These are phyloP conservation scores for Ericerus pela DNA, from an alignment of 1,140 invertebrate species.

Conservation along the genomic window DNA sequence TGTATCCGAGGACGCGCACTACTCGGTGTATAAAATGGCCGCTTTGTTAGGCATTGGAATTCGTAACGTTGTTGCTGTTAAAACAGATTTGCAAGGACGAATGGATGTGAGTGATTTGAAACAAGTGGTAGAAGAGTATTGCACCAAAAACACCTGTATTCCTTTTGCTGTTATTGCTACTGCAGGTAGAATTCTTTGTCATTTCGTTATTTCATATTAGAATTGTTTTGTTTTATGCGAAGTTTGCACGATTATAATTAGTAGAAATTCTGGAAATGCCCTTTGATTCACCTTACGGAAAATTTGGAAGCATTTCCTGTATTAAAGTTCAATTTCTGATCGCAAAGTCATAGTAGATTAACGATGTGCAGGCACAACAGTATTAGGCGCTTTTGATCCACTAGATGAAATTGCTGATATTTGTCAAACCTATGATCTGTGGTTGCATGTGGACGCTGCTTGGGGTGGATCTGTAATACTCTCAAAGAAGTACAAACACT, in stretches of 20 bases:
- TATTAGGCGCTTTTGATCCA: constrained; percentile 90
- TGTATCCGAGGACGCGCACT: constrained; percentile 48
- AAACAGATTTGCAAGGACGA: constrained; percentile 46
- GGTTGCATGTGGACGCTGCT: constrained; percentile 96
- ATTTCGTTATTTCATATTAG: constrained; percentile 59
- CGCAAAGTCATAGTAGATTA: no score
- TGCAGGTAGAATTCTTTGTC: constrained; percentile 62
- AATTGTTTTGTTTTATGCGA: neutral
- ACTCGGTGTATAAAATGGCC: constrained; percentile 65
- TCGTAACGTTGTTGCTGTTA: constrained; percentile 51
- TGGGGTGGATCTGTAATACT: constrained; percentile 93
- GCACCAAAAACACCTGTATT: constrained; percentile 36
- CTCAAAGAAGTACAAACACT: constrained; percentile 80
- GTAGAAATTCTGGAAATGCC: neutral
- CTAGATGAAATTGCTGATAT: constrained; percentile 86
- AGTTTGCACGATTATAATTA: neutral
- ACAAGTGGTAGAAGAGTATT: constrained; percentile 35
- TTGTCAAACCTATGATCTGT: constrained; percentile 84
- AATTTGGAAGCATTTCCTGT: no score
- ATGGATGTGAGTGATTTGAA: constrained; percentile 46
- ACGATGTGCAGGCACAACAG: constrained; percentile 84
- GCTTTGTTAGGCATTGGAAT: constrained; percentile 69
- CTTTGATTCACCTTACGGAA: neutral
- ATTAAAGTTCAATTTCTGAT: no score
- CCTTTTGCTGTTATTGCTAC: constrained; percentile 57